Evolutionary conservation across 1,140 invertebrate species (phyloP).

Genomic region (Camponotus vicinus): DNA sequence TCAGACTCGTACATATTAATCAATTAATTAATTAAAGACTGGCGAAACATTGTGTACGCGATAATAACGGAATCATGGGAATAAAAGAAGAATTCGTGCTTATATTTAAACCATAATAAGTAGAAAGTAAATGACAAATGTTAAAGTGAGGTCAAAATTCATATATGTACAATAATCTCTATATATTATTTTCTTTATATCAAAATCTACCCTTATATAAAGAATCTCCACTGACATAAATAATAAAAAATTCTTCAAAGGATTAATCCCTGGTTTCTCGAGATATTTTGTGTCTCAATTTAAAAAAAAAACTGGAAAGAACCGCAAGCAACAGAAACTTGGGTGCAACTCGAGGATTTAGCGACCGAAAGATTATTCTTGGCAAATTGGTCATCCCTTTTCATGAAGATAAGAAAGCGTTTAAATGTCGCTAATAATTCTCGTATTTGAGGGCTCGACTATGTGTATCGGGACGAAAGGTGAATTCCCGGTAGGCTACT

Average conservation of each 20-base stretch:
- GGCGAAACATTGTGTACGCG: too few species aligned
- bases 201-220: too few species aligned
- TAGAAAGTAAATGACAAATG: neutral
- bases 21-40: too few species aligned
- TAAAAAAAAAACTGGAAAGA: neutral
- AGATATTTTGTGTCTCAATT: neutral
- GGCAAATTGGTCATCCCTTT: neutral
- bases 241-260: neutral
- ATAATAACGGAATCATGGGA: neutral
- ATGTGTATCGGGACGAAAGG: neutral
- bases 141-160: neutral
- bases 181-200: neutral
- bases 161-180: neutral
- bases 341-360: neutral
- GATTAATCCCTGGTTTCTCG: neutral
- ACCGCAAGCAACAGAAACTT: too few species aligned
- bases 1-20: too few species aligned
- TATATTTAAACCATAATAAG: neutral
- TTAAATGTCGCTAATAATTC: conserved; percentile 46
- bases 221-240: neutral
- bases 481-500: conserved; percentile 4
- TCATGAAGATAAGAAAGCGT: neutral
- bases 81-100: neutral
- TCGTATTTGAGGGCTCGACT: neutral
- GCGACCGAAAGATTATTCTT: neutral